Percentiles rank a stretch among this genome's conserved stretches.
Conservation (phyloP, 1,140 invertebrate species). For the Amphibalanus amphitrite region DNA sequence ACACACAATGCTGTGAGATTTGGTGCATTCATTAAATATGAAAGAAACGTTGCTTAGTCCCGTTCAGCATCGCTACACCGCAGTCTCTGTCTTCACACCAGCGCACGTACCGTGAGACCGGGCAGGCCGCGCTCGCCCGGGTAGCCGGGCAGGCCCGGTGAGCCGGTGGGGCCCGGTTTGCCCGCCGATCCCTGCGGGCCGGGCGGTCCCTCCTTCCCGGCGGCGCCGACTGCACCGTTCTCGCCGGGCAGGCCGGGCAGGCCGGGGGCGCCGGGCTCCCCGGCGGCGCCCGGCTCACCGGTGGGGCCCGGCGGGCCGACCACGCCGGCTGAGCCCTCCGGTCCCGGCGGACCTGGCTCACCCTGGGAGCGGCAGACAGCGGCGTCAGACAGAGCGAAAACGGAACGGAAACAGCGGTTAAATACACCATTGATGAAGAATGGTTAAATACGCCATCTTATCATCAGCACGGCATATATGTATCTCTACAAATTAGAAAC, state of each 20-base stretch:
- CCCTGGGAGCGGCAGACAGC: background rate
- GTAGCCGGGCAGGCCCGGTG: slow-evolving; percentile 32
- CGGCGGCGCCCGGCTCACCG: slow-evolving; percentile 46
- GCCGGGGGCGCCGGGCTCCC: slow-evolving; percentile 44
- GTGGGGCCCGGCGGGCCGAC: slow-evolving; percentile 41
- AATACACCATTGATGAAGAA: no score
- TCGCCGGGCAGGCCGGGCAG: slow-evolving; percentile 37
- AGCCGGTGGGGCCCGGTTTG: slow-evolving; percentile 36
- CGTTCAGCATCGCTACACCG: no score
- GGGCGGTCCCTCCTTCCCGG: slow-evolving; percentile 43
- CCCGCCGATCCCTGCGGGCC: slow-evolving; percentile 43
- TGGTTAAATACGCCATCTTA: no score
- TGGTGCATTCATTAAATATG: no score
- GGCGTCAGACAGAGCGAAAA: no score
- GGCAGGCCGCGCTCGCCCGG: slow-evolving; percentile 36
- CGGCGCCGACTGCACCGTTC: slow-evolving; percentile 43
- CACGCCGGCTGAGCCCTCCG: slow-evolving; percentile 42
- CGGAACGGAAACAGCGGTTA: no score
- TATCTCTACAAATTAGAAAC: no score
- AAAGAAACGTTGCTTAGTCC: no score
- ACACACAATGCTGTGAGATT: no score
- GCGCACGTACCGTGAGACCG: slow-evolving; percentile 36
- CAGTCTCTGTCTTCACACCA: no score
- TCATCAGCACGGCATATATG: no score
- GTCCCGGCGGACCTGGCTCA: slow-evolving; percentile 27